phyloP scores from a whole-genome alignment of 2,888 invertebrate genomes.

The Iselma pallidipennis region DNA sequence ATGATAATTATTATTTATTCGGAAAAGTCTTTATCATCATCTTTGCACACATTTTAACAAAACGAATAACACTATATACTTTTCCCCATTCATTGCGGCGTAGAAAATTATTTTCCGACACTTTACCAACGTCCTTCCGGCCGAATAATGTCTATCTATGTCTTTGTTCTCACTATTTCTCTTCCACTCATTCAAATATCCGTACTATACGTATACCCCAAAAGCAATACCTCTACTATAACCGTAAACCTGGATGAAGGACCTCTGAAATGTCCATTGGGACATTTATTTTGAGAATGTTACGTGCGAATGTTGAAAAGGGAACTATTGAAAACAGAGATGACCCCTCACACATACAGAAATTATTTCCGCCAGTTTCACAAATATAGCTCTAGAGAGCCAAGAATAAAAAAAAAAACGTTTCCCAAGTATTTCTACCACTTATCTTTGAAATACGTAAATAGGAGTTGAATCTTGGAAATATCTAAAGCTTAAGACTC shows the following conservation, averaged over 20 bases:
- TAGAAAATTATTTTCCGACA: constrained; percentile 6
- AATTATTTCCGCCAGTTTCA: too few species aligned
- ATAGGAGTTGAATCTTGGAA: too few species aligned
- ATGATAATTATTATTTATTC: constrained; percentile 20
- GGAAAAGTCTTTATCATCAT: constrained; percentile 13
- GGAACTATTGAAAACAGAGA: background rate
- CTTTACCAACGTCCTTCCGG: constrained; percentile 7
- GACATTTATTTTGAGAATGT: background rate
- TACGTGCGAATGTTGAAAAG: background rate
- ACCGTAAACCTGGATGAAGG: background rate
- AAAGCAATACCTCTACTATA: background rate
- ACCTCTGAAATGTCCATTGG: background rate
- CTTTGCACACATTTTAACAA: background rate
- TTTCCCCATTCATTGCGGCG: constrained; percentile 1
- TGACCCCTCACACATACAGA: too few species aligned
- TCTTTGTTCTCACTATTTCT: background rate
- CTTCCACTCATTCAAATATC: background rate
- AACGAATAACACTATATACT: background rate
- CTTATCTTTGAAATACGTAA: too few species aligned
- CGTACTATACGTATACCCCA: background rate
- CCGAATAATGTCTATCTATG: constrained; percentile 7
- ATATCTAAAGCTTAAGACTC: too few species aligned
- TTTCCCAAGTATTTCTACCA: too few species aligned
- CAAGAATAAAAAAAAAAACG: too few species aligned
- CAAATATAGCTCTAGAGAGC: too few species aligned